phyloP scores from a whole-genome alignment of 2,113 vertebrate genomes.

The Tautogolabrus adspersus region DNA sequence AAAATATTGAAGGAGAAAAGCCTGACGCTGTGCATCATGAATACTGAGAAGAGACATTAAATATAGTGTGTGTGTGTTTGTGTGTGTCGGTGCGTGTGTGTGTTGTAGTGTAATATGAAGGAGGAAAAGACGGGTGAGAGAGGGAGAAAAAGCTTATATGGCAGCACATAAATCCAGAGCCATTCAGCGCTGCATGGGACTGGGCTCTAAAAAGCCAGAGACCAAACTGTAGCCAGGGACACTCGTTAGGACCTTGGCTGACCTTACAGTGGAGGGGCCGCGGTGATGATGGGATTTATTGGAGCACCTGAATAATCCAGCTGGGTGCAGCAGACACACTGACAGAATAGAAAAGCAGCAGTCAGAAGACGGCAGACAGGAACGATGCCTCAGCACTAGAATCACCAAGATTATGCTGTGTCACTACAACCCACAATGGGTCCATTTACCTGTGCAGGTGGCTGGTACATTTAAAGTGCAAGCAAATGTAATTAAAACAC shows the following conservation, averaged over 20 bases:
- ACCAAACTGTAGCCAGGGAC: slow-evolving; percentile 17
- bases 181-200: slow-evolving; percentile 15
- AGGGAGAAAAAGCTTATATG: slow-evolving; percentile 12
- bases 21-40: slow-evolving; percentile 27
- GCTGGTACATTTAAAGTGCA: too few species aligned
- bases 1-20: slow-evolving; percentile 43
- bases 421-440: neutral
- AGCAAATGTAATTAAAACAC: too few species aligned
- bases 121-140: neutral
- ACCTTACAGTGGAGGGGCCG: slow-evolving; percentile 15
- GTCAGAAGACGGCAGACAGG: neutral
- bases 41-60: slow-evolving; percentile 44
- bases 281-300: slow-evolving; percentile 31
- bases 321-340: neutral
- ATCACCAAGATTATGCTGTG: too few species aligned
- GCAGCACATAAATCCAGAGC: slow-evolving; percentile 43
- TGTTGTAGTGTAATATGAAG: neutral
- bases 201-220: slow-evolving; percentile 14
- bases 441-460: neutral
- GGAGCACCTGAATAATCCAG: slow-evolving; percentile 16
- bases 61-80: neutral
- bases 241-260: slow-evolving; percentile 20
- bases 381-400: neutral
- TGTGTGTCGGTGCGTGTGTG: slow-evolving; percentile 2
- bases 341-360: slow-evolving; percentile 10